These are phyloP conservation scores for Atta cephalotes DNA, from an alignment of 1,140 invertebrate species.

Conservation along the genomic window DNA sequence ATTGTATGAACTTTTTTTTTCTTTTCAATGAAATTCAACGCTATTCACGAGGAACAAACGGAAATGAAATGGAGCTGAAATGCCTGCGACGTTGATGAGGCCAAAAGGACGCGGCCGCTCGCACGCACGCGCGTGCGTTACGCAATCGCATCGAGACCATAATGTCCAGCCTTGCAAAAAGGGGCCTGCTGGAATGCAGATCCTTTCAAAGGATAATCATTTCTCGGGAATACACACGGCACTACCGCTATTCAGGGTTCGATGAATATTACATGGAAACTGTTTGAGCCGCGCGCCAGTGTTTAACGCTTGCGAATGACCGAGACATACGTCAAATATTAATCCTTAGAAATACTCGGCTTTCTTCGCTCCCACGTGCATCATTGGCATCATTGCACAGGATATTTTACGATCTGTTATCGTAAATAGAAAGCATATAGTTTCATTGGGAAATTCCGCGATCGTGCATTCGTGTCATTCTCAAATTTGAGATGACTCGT, in stretches of 20 bases:
- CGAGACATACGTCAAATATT: conserved; percentile 43
- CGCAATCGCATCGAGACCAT: conserved; percentile 63
- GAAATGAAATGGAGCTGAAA: conserved; percentile 43
- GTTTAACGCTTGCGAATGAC: conserved; percentile 33
- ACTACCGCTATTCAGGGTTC: conserved; percentile 64
- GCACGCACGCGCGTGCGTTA: conserved; percentile 24
- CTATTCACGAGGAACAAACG: conserved; percentile 41
- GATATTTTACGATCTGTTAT: conserved; percentile 22
- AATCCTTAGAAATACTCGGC: conserved; percentile 34
- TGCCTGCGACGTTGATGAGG: conserved; percentile 37
- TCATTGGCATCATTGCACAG: neutral
- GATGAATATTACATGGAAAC: conserved; percentile 64
- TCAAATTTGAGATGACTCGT: neutral
- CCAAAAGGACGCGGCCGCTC: conserved; percentile 40
- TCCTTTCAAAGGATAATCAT: conserved; percentile 69
- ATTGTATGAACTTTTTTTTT: neutral
- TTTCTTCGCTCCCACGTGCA: conserved; percentile 40
- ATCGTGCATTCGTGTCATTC: neutral
- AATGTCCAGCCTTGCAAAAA: conserved; percentile 63
- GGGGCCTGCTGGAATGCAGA: conserved; percentile 64
- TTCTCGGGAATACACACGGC: conserved; percentile 62
- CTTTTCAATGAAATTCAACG: neutral
- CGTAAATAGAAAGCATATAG: neutral
- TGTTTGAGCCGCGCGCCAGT: conserved; percentile 35
- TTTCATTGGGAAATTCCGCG: neutral